Percentiles rank a stretch among this genome's conserved stretches.
phyloP scores from a whole-genome alignment of 1,140 invertebrate species.

The Neoseiulus cucumeris region DNA sequence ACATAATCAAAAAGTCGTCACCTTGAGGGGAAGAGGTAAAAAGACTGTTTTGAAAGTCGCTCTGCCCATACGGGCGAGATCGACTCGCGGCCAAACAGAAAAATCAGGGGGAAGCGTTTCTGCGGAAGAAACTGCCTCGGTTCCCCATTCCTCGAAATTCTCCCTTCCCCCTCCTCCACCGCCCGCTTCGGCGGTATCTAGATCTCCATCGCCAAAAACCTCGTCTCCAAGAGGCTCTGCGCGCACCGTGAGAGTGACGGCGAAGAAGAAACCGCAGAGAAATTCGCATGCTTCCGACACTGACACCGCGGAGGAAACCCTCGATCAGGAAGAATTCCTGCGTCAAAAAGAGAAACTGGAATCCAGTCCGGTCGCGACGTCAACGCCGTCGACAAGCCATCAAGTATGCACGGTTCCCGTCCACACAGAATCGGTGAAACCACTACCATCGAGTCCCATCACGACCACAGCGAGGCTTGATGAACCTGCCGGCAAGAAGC shows the following conservation, averaged over 20 bases:
- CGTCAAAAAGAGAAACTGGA: neutral
- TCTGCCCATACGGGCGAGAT: neutral
- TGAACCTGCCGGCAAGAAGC: neutral
- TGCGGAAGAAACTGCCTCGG: too few relatives aligned
- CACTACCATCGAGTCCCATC: too few relatives aligned
- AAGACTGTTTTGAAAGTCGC: conserved; percentile 1
- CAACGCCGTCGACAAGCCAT: neutral
- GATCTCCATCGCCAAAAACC: neutral
- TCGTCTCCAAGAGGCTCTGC: neutral
- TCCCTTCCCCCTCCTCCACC: neutral
- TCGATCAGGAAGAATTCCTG: neutral
- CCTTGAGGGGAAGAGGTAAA: neutral
- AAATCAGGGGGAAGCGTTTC: neutral
- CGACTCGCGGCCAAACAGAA: neutral
- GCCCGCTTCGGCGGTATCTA: neutral
- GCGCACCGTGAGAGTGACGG: neutral
- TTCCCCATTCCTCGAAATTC: too few relatives aligned
- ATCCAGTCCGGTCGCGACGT: neutral
- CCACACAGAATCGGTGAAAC: too few relatives aligned
- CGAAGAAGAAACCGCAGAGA: neutral
- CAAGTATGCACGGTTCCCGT: too few relatives aligned
- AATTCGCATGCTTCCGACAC: neutral
- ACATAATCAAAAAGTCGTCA: neutral
- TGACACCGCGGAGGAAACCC: neutral
- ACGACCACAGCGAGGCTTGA: neutral